phyloP scores from a whole-genome alignment of 1,140 invertebrate genomes.

The Ceratina australensis region DNA sequence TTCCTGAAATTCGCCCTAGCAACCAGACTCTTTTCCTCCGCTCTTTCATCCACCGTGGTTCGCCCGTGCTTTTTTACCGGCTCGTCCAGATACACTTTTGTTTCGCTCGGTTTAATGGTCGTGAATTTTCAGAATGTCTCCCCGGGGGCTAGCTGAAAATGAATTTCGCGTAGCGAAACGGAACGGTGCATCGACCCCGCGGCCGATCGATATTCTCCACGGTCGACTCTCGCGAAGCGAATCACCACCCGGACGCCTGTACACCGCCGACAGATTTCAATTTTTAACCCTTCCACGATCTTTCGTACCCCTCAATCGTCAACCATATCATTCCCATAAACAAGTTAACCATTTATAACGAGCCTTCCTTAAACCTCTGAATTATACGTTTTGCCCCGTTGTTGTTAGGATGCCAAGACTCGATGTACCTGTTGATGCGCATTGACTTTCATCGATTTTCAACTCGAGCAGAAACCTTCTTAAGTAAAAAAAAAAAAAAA shows the following conservation, averaged over 20 bases:
- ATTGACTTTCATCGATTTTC: background rate
- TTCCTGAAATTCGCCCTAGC: background rate
- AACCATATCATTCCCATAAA: background rate
- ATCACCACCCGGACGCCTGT: conserved; percentile 20
- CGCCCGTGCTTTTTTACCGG: background rate
- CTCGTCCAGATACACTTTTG: conserved; percentile 50
- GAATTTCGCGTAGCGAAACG: conserved; percentile 59
- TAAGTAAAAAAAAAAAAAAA: background rate
- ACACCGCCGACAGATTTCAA: conserved; percentile 58
- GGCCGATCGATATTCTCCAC: conserved; percentile 55
- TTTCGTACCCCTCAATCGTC: conserved; percentile 49
- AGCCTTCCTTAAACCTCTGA: background rate
- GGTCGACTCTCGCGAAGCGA: conserved; percentile 31
- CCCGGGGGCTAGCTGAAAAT: conserved; percentile 49
- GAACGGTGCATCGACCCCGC: conserved; percentile 54
- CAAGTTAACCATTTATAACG: too few species aligned
- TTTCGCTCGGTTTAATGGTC: conserved; percentile 48
- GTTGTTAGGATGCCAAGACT: background rate
- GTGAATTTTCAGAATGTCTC: conserved; percentile 60
- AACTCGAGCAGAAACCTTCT: too few species aligned
- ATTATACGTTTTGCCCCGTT: background rate
- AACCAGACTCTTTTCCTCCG: background rate
- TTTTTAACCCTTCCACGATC: conserved; percentile 46
- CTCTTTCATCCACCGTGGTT: background rate
- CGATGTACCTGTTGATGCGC: conserved; percentile 24